A percentile compares a stretch with the other conserved stretches of the same genome.
Evolutionary conservation across 2,797 vertebrate genomes (phyloP).

Genomic region (Corythornis leucogaster): DNA sequence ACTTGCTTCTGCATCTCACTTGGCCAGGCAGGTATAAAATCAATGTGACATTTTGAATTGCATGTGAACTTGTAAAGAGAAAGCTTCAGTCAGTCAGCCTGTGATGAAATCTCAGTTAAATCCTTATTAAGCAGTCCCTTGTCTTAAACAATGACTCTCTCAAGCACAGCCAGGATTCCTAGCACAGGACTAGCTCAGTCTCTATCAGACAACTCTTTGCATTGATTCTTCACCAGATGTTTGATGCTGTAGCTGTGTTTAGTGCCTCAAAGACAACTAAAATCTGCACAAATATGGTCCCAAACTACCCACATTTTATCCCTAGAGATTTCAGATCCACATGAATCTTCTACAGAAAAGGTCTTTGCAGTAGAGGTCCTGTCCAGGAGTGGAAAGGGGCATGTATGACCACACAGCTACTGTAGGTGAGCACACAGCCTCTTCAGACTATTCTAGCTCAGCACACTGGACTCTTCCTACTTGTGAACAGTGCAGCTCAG

Average conservation of each 20-base stretch:
- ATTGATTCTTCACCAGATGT: background rate
- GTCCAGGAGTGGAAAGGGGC: background rate
- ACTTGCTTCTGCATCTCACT: background rate
- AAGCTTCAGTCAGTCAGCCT: background rate
- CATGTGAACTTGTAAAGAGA: background rate
- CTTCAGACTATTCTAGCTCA: background rate
- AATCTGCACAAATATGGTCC: background rate
- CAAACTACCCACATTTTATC: background rate
- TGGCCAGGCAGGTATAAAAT: conserved; percentile 3
- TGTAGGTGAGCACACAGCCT: background rate
- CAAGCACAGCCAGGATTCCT: background rate
- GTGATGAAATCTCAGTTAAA: background rate
- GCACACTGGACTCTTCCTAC: background rate
- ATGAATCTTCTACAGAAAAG: background rate
- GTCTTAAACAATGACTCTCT: background rate
- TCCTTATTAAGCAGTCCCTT: background rate
- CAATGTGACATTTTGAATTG: background rate
- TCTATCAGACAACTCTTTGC: background rate
- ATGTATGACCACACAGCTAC: background rate
- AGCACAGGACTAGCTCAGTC: background rate
- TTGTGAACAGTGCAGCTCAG: background rate
- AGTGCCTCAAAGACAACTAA: background rate
- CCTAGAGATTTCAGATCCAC: background rate
- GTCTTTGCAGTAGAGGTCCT: background rate
- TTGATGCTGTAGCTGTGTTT: background rate